Evolutionary conservation across 2,113 vertebrate species (phyloP).

Genomic region (Irena cyanogastra): DNA sequence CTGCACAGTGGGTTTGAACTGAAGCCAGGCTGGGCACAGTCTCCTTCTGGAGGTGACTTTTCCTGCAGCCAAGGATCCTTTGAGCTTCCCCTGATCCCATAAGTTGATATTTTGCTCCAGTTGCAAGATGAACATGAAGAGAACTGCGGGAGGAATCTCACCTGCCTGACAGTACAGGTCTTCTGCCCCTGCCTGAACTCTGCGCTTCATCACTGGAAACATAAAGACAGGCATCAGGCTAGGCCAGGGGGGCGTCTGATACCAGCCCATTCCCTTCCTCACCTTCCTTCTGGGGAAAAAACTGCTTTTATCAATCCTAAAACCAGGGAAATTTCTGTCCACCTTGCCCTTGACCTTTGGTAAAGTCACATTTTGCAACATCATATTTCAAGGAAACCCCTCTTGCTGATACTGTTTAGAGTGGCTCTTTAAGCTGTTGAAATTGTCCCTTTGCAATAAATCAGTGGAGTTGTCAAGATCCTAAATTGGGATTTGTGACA

Average conservation of each 20-base stretch:
- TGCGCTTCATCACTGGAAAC: background rate
- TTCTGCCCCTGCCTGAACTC: background rate
- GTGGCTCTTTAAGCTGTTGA: background rate
- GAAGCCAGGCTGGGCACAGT: background rate
- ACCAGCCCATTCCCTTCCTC: background rate
- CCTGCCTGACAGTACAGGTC: background rate
- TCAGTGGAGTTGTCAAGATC: background rate
- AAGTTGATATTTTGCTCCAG: background rate
- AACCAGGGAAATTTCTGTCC: background rate
- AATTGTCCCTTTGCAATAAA: background rate
- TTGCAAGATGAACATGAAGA: background rate
- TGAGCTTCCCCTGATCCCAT: background rate
- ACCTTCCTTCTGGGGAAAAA: background rate
- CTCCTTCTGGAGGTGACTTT: background rate
- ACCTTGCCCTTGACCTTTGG: background rate
- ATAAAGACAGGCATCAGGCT: background rate
- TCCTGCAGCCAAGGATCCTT: background rate
- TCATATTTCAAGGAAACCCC: accelerated
- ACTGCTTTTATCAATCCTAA: background rate
- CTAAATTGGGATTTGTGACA: background rate
- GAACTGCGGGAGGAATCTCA: background rate
- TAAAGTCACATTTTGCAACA: background rate
- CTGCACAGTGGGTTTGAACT: background rate
- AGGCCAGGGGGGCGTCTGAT: background rate
- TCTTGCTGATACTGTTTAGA: background rate